Percentiles rank a stretch among this genome's conserved stretches.
phyloP scores from a whole-genome alignment of 2,888 invertebrate species.

The Polyploca ridens region DNA sequence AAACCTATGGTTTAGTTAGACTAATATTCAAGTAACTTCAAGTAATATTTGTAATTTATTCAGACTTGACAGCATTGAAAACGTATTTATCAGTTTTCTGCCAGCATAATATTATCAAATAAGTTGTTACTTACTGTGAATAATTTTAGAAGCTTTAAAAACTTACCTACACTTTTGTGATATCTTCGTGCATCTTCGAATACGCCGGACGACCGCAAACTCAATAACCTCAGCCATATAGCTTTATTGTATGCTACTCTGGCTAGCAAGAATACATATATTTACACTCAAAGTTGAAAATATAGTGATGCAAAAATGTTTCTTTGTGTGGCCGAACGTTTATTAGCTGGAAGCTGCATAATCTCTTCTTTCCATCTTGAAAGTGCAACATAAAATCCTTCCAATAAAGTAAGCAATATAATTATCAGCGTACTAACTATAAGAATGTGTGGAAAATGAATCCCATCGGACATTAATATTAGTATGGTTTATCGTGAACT shows the following conservation, averaged over 20 bases:
- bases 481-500: too few species aligned
- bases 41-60: too few species aligned
- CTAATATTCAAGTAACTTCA: too few species aligned
- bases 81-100: too few species aligned
- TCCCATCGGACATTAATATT: too few species aligned
- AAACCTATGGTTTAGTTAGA: too few species aligned
- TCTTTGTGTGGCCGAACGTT: conserved; percentile 13
- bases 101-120: not conserved
- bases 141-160: not conserved
- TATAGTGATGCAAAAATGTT: conserved; percentile 11
- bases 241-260: not conserved
- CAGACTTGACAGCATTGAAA: too few species aligned
- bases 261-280: not conserved
- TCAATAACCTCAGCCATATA: not conserved
- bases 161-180: not conserved
- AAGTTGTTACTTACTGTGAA: not conserved
- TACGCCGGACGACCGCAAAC: not conserved
- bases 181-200: not conserved
- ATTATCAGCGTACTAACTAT: not conserved
- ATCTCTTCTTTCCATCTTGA: not conserved
- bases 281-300: not conserved
- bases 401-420: not conserved
- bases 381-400: not conserved
- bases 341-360: not conserved
- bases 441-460: not conserved